phyloP scores from a whole-genome alignment of 2,113 vertebrate species.

The Chaetura pelagica region DNA sequence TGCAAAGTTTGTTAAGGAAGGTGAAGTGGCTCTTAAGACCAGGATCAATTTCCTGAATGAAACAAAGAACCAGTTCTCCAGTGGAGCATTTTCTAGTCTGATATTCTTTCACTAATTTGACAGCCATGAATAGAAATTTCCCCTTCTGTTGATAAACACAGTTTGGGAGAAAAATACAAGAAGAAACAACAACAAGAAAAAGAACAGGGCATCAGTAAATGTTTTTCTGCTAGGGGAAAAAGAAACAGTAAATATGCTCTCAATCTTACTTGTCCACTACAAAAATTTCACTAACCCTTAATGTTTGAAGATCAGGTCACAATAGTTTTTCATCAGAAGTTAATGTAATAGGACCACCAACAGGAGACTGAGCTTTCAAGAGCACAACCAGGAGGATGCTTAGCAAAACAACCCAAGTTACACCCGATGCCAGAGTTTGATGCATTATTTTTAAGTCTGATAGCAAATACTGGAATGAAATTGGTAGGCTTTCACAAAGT shows the following conservation, averaged over 20 bases:
- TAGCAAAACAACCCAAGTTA: background rate
- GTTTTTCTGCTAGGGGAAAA: background rate
- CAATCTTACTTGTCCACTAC: background rate
- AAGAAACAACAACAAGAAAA: background rate
- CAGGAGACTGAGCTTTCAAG: background rate
- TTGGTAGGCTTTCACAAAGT: background rate
- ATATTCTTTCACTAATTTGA: background rate
- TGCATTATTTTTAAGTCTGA: background rate
- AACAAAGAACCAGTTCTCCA: background rate
- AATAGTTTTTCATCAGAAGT: background rate
- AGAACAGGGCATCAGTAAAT: background rate
- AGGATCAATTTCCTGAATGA: background rate
- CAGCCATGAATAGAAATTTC: background rate
- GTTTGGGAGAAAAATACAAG: background rate
- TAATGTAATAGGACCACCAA: background rate
- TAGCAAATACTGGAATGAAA: background rate
- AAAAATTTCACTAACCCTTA: background rate
- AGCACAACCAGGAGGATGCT: rapidly evolving
- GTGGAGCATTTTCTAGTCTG: background rate
- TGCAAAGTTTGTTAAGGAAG: background rate
- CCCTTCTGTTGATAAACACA: background rate
- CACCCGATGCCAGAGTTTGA: background rate
- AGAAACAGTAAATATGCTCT: background rate
- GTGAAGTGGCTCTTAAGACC: background rate
- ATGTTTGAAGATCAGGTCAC: background rate